Evolutionary conservation across 1,140 invertebrate genomes (phyloP), one percentile per base, ranked within the genome.

Genomic region (Alviniconcha marisindica): DNA sequence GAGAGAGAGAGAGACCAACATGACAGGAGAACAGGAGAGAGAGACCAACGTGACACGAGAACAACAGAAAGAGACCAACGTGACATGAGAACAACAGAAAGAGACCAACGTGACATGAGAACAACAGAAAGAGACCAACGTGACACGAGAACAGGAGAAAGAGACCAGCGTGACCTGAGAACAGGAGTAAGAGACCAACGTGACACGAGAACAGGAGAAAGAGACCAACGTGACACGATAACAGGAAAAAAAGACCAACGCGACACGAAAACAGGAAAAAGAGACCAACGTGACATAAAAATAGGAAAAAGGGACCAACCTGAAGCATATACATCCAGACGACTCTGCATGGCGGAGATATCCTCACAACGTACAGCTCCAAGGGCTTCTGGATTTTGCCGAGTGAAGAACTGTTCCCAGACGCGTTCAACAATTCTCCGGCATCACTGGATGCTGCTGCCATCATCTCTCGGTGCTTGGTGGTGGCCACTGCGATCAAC

Each of bases 291-390:
- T 33, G 15, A 42, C 12, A 12, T n/a, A 31, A 18, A 48, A 44
- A 33, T 3, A 44, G 3, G 15, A 21, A 40, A 7, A 28, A 54
- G 36, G 24, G 69, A 31, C 60, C 81, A 66, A 91, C 90, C 89
- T 91, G 90, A 73, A 90, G 63, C 14, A 90, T 28, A 69, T 91
- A 91, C n/a, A 88, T 77, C 88, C 89, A 90, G 15, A 91, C 87
- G 0, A 84, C 83, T 66, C 90, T 74, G 76, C 90, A 91, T 7
- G 89, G 84, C 24, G 90, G 90, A 12, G 87, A 88, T 1, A 91
- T 89, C 21, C 89, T 66, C 0, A 91, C 82, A 21, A 91, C 36
- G 73, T 89, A 91, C 5, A 91, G 74, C 73, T 89, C 87, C 60
- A 91, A 44, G 0, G 90, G 88, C 44, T 82, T 82, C 42, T 85